Base-by-base conservation (phyloP, 1,140 invertebrate genomes). In the Pogonomyrmex californicus region DNA sequence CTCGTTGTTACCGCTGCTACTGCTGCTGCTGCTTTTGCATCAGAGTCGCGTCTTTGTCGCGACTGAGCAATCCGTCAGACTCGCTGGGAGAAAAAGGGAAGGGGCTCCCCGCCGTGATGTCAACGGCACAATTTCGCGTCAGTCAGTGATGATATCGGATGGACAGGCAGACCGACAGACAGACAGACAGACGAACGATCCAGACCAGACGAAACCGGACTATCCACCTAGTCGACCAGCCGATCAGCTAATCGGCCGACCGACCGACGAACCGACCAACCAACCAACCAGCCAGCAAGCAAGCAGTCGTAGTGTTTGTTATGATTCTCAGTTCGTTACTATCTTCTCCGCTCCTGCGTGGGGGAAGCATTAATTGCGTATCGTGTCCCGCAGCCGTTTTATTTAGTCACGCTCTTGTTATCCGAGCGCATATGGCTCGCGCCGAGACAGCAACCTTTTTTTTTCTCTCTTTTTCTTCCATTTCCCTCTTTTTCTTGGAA, bases 311-410 rank as follows among this genome's bases (percentile, higher is more conserved):
- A 83, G 77, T 87, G 90, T 91, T 91, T 92, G 85, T 92, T 92
- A 90, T 91, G 91, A 90, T 89, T 90, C 85, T 89, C 86, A 70
- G 82, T 83, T 88, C 66, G 77, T 90, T 91, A 90, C 82, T 92
- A 91, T 92, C 91, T 90, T 73, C 82, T 82, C 82, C 66, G 70
- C 47, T 44, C 68, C 38, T 3, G 41, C n/a, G 83, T n/a, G 68
- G 41, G 41, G 77, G 60, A 65, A 85, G 87, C 71, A 86, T 89
- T 91, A 92, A 92, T 91, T 92, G 90, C 92, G 92, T 86, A 91
- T 92, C 87, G 85, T 78, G 85, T 71, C 47, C 85, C 65, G 65
- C 47, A 17, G 33, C 14, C 70, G 70, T 85, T 88, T 82, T 91
- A 88, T 90, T 90, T 91, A 58, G 79, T 88, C 73, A 85, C 79